Conservation (phyloP, 2,797 vertebrate species). For the Sardinella longiceps region DNA sequence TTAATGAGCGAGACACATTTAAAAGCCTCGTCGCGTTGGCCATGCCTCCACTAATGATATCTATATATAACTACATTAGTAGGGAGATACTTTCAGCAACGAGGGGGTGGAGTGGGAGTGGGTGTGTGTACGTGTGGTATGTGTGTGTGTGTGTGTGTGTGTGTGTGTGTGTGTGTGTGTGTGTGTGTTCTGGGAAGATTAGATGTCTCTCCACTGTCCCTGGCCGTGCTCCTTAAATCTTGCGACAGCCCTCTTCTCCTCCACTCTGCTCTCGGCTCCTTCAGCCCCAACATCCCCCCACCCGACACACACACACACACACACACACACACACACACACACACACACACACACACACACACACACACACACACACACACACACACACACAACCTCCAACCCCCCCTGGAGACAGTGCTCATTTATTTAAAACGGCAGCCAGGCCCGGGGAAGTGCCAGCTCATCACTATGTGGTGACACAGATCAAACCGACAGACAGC, state of each 20-base stretch:
- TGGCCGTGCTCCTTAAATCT: slow-evolving; percentile 45
- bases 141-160: slow-evolving; percentile 30
- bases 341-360: too few species aligned
- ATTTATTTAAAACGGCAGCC: slow-evolving; percentile 62
- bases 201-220: slow-evolving; percentile 32
- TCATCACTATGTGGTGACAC: slow-evolving; percentile 63
- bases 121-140: not conserved
- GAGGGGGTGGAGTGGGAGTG: slow-evolving; percentile 16
- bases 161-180: not conserved
- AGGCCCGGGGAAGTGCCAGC: slow-evolving; percentile 63
- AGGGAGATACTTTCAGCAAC: slow-evolving; percentile 23
- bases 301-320: too few species aligned
- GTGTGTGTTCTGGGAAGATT: slow-evolving; percentile 42
- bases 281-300: not conserved
- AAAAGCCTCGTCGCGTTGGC: slow-evolving; percentile 46
- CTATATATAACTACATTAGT: slow-evolving; percentile 56
- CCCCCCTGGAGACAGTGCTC: slow-evolving; percentile 54
- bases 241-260: slow-evolving; percentile 41
- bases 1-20: slow-evolving; percentile 56
- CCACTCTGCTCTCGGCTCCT: not conserved
- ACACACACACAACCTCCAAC: too few species aligned
- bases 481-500: slow-evolving; percentile 67
- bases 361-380: too few species aligned
- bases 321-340: too few species aligned
- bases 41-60: slow-evolving; percentile 53